Base-by-base conservation (phyloP, 2,888 invertebrate species). In the Nomada ferruginata region DNA sequence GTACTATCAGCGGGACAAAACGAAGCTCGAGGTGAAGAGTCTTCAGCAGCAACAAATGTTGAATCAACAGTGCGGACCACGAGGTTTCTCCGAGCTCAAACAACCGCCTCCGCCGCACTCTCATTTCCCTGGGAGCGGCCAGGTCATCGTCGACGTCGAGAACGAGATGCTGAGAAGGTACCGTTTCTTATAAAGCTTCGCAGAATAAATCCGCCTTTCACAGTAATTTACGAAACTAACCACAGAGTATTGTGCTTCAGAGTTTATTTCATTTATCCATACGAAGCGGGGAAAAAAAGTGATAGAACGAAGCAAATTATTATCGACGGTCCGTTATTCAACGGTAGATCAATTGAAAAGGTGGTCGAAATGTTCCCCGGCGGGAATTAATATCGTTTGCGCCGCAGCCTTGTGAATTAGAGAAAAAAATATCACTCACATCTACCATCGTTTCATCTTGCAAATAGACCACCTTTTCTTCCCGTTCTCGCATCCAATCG, bases 1-100 rank as follows among this genome's bases (percentile, higher is more conserved):
- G 2, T 98, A 98, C 93, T 98, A 98, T 93, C 98, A 98, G 93
- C 95, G 97, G 76, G 97, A 97, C 91, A 97, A 97, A 94, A 96
- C 97, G 66, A 95, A 96, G 85, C 95, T 97, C 90, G 97, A 97
- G 93, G 97, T 97, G 63, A 97, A 97, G 93, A 95, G 95, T 64
- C 93, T 96, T 79, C 97, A 97, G 92, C 97, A 97, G 91, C 97
- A 97, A 92, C 96, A 97, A 90, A 95, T 96, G 89, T 95, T 96
- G 87, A 96, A 95, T 88, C 95, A 95, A 90, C 93, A 93, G 76
- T 97, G 97, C 90, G 97, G 97, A 91, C 97, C 97, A 59, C 96
- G 97, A n/a, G 91, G 92, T 50, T 93, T 93, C 79, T 92, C 91
- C 26, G 93, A 93, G 68, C 87, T 93, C 13, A 93, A 93, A 82